Percentiles rank a stretch among this genome's conserved stretches.
Evolutionary conservation across 2,113 vertebrate species (phyloP).

Genomic region (Hipposideros armiger): DNA sequence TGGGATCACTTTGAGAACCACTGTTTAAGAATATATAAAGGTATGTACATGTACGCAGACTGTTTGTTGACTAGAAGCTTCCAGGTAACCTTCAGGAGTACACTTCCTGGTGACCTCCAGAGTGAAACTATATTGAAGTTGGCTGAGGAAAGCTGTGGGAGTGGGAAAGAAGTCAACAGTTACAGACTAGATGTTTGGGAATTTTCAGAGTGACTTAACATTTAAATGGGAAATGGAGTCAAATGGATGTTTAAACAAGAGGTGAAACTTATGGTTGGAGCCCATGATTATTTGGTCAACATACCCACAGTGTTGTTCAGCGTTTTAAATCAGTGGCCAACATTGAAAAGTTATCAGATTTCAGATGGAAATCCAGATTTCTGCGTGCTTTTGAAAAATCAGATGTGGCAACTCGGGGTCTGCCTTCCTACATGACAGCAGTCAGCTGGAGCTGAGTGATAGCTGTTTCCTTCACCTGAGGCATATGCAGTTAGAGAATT

Average conservation of each 20-base stretch:
- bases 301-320: not conserved
- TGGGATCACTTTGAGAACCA: not conserved
- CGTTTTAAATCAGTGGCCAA: not conserved
- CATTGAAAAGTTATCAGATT: not conserved
- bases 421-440: not conserved
- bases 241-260: not conserved
- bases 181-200: not conserved
- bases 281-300: not conserved
- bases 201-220: not conserved
- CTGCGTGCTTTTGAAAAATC: slow-evolving; percentile 50
- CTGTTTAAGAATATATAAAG: not conserved
- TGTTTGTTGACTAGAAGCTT: not conserved
- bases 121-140: not conserved
- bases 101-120: not conserved
- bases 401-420: not conserved
- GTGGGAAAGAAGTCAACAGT: not conserved
- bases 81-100: not conserved
- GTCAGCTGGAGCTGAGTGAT: not conserved
- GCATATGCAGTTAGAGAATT: slow-evolving; percentile 28
- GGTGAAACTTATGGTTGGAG: not conserved
- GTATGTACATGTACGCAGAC: not conserved
- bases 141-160: not conserved
- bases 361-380: not conserved
- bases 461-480: not conserved
- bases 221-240: not conserved